Conservation (phyloP, 37 sponge, comb jelly and placozoan genomes). For the Petrosia ficiformis region DNA sequence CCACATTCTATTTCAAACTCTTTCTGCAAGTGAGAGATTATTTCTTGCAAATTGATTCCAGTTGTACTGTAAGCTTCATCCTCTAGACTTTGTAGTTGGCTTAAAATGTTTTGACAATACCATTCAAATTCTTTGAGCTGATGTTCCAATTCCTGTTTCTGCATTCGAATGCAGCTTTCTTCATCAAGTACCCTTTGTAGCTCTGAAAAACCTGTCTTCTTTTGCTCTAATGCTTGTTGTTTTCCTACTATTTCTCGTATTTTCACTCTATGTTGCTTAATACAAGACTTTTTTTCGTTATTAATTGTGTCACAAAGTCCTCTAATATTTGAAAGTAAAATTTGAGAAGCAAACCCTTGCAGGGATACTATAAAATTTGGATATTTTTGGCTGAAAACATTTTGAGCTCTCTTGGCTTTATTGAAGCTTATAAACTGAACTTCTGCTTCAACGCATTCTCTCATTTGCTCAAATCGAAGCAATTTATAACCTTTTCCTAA, state of each 20-base stretch:
- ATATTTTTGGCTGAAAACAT: neutral
- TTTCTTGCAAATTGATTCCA: neutral
- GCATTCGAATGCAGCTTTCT: neutral
- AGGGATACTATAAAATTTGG: conserved; percentile 6
- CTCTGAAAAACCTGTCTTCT: conserved; percentile 18
- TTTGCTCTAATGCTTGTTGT: neutral
- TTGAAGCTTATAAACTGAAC: conserved; percentile 21
- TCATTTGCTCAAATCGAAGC: no score
- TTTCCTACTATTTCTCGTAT: neutral
- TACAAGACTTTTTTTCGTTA: neutral
- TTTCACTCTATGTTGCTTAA: conserved; percentile 9
- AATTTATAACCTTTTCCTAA: no score
- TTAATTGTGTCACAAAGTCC: conserved; percentile 10
- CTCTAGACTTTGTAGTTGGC: neutral
- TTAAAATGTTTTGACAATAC: conserved; percentile 3
- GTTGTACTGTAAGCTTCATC: neutral
- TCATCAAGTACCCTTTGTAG: neutral
- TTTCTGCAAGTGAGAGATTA: conserved; percentile 5
- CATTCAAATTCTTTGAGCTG: conserved; percentile 22
- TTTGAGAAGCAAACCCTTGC: neutral
- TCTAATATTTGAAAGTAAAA: neutral
- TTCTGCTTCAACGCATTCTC: no score
- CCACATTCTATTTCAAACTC: conserved; percentile 46
- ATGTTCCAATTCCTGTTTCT: conserved; percentile 2
- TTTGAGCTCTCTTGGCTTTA: conserved; percentile 21